These are phyloP conservation scores for Periophthalmodon schlosseri DNA, from an alignment of 2,113 vertebrate species.

Conservation along the genomic window DNA sequence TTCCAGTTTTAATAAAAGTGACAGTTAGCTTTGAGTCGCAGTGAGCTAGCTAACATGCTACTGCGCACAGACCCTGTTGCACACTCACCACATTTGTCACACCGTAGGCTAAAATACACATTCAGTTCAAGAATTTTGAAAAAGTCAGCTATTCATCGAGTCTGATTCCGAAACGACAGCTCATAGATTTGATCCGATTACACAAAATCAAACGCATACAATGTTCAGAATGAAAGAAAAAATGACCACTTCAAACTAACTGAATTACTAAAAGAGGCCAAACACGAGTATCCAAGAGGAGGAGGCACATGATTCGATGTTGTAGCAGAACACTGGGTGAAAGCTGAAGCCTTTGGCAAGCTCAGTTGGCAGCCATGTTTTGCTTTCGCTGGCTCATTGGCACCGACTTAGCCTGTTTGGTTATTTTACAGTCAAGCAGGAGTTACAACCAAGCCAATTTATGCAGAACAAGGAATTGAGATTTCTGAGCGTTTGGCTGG, in stretches of 20 bases:
- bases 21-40: too few species aligned
- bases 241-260: neutral
- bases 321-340: slow-evolving; percentile 58
- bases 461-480: slow-evolving; percentile 37
- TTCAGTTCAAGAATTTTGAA: neutral
- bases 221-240: neutral
- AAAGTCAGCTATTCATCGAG: neutral
- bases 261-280: slow-evolving; percentile 11
- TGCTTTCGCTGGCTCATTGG: slow-evolving; percentile 60
- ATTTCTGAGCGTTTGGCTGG: slow-evolving; percentile 42
- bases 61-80: too few species aligned
- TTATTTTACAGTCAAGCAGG: slow-evolving; percentile 59
- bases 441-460: slow-evolving; percentile 51
- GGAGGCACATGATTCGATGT: slow-evolving; percentile 35
- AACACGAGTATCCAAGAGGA: slow-evolving; percentile 32
- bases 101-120: too few species aligned
- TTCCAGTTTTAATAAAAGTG: too few species aligned
- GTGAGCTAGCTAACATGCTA: too few species aligned
- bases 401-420: slow-evolving; percentile 48
- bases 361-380: slow-evolving; percentile 56
- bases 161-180: neutral
- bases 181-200: neutral
- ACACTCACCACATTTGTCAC: too few species aligned
- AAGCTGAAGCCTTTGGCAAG: slow-evolving; percentile 61
- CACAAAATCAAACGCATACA: neutral